Conservation (phyloP, 2,888 invertebrate genomes). For the Matsumyia berberina region DNA sequence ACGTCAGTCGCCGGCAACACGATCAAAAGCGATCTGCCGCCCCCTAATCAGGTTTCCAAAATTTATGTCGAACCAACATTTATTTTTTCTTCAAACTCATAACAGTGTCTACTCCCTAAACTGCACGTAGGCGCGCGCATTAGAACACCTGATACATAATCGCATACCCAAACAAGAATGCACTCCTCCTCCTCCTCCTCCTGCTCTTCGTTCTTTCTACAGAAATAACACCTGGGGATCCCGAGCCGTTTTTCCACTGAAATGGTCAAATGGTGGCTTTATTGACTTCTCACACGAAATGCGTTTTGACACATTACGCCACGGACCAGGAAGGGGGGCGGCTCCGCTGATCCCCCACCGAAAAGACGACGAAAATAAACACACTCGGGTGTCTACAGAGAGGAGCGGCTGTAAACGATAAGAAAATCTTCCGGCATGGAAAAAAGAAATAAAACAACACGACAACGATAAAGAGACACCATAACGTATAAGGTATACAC, state of each 20-base stretch:
- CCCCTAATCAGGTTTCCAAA: conserved; percentile 7
- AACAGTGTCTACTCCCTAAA: conserved; percentile 24
- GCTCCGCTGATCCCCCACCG: neutral
- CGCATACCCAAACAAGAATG: conserved; percentile 4
- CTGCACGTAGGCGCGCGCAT: conserved; percentile 51
- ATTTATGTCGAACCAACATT: conserved; percentile 23
- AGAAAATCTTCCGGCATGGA: conserved; percentile 57
- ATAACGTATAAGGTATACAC: conserved; percentile 22
- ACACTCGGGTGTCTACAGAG: conserved; percentile 3
- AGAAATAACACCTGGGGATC: conserved; percentile 17
- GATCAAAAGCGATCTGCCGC: conserved; percentile 23
- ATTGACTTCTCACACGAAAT: conserved; percentile 51
- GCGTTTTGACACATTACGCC: conserved; percentile 57
- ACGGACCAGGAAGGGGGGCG: conserved; percentile 2
- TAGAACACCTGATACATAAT: conserved; percentile 50
- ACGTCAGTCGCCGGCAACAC: neutral
- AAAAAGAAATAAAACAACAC: conserved; percentile 30
- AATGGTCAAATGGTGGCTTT: conserved; percentile 47
- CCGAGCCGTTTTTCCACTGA: conserved; percentile 11
- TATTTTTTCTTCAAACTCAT: neutral
- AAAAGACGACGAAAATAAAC: conserved; percentile 30
- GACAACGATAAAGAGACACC: conserved; percentile 24
- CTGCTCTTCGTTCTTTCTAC: no score
- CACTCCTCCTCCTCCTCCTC: conserved; percentile 8
- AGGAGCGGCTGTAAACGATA: conserved; percentile 53